Conservation (phyloP, 2,797 vertebrate species). For the Pipistrellus nathusii region DNA sequence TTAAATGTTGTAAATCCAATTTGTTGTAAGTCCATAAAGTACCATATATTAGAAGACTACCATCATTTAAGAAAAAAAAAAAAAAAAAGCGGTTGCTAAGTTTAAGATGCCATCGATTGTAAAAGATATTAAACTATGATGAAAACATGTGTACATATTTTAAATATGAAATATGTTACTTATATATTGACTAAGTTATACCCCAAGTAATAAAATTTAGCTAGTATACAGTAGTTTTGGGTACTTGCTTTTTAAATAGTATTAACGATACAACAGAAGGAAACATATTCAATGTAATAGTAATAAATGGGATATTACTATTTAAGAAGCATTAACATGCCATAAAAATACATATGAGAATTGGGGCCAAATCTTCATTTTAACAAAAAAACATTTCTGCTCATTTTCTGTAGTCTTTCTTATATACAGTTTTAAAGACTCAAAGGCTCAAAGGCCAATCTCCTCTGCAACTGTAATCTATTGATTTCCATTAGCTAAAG, state of each 20-base stretch:
- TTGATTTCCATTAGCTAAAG: conserved; percentile 53
- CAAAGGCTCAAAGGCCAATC: neutral
- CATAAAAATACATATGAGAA: neutral
- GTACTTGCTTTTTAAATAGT: neutral
- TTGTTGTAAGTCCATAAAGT: neutral
- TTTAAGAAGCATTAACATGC: neutral
- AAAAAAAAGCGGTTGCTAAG: neutral
- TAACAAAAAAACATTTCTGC: conserved; percentile 30
- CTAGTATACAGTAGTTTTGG: neutral
- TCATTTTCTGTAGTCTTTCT: neutral
- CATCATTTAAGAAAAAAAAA: conserved; percentile 30
- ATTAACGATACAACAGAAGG: neutral
- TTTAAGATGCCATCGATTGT: conserved; percentile 26
- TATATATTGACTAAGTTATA: neutral
- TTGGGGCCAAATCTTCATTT: neutral
- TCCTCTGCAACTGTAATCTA: conserved; percentile 39
- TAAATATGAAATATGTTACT: neutral
- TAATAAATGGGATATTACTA: neutral
- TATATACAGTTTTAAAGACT: conserved; percentile 9
- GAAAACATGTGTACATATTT: neutral
- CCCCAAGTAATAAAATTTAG: neutral
- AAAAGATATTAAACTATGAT: conserved; percentile 36
- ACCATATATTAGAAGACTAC: neutral
- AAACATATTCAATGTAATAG: neutral
- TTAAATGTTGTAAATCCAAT: neutral